phyloP scores from a whole-genome alignment of 2,888 invertebrate genomes.

The Steinernema scapterisci region DNA sequence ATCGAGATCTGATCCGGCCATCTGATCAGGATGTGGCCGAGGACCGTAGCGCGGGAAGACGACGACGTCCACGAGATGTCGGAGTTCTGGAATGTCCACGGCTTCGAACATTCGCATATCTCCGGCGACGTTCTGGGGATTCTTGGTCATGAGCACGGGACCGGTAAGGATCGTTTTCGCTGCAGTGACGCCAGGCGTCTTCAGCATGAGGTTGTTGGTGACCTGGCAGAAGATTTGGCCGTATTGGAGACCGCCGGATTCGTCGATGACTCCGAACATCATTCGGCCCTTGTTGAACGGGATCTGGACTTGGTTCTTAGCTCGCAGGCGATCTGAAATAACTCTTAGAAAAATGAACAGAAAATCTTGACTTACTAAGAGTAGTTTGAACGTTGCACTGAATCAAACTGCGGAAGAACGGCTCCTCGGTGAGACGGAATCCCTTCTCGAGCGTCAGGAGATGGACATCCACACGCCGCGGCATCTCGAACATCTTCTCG shows the following conservation, averaged over 20 bases:
- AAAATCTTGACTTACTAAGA: neutral
- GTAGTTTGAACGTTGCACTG: constrained; percentile 31
- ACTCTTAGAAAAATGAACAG: neutral
- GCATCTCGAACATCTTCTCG: constrained; percentile 13
- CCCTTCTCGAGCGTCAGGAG: constrained; percentile 6
- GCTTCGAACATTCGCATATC: constrained; percentile 68
- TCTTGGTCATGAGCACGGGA: constrained; percentile 69
- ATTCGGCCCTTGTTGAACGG: constrained; percentile 48
- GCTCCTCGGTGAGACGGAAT: constrained; percentile 53
- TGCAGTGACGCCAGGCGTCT: constrained; percentile 33
- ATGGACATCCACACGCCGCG: constrained; percentile 8
- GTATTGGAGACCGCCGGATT: constrained; percentile 59
- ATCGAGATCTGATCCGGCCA: constrained; percentile 70
- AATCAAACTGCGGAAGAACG: constrained; percentile 61
- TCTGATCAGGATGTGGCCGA: constrained; percentile 69
- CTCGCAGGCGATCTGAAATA: constrained; percentile 33
- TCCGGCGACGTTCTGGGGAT: constrained; percentile 69
- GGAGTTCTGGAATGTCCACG: constrained; percentile 62
- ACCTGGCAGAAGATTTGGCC: constrained; percentile 64
- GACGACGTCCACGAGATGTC: constrained; percentile 69
- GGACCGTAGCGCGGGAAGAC: constrained; percentile 69
- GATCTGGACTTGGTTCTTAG: constrained; percentile 48
- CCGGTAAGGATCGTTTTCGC: constrained; percentile 42
- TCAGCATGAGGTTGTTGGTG: constrained; percentile 43
- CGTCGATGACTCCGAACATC: constrained; percentile 65